Percentiles rank a stretch among this genome's conserved stretches.
phyloP scores from a whole-genome alignment of 2,888 invertebrate genomes.

The Tricholauxania praeusta region DNA sequence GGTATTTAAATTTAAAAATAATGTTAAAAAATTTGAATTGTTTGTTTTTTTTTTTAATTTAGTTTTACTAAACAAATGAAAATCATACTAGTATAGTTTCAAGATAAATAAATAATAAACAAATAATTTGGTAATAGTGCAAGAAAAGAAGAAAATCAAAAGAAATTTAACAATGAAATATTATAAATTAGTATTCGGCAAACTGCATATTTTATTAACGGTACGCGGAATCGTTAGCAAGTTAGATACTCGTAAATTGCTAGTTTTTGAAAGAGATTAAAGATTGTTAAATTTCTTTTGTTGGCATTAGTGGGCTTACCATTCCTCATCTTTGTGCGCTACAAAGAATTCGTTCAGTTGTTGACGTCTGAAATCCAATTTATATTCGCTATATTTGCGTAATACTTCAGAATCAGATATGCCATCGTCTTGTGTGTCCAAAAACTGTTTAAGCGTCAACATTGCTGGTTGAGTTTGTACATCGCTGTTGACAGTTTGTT shows the following conservation, averaged over 20 bases:
- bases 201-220: background rate
- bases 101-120: background rate
- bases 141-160: conserved; percentile 33
- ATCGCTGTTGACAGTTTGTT: conserved; percentile 58
- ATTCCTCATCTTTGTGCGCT: conserved; percentile 99
- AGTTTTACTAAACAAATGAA: conserved; percentile 30
- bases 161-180: conserved; percentile 27
- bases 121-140: conserved; percentile 23
- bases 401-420: conserved; percentile 98
- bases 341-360: conserved; percentile 99
- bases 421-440: conserved; percentile 96
- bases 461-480: conserved; percentile 89
- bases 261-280: conserved; percentile 7
- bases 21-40: conserved; percentile 49
- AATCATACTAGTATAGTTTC: conserved; percentile 17
- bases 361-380: conserved; percentile 94
- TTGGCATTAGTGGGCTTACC: conserved; percentile 75
- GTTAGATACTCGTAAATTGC: conserved; percentile 1
- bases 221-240: background rate
- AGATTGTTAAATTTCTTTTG: conserved; percentile 40
- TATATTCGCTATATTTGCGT: conserved; percentile 97
- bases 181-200: too few species aligned
- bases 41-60: conserved; percentile 23
- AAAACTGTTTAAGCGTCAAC: conserved; percentile 97
- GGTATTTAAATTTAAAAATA: conserved; percentile 24